A percentile compares a stretch with the other conserved stretches of the same genome.
These are phyloP conservation scores for Acanthornis magna DNA, from an alignment of 2,797 vertebrate genomes.

Conservation along the genomic window DNA sequence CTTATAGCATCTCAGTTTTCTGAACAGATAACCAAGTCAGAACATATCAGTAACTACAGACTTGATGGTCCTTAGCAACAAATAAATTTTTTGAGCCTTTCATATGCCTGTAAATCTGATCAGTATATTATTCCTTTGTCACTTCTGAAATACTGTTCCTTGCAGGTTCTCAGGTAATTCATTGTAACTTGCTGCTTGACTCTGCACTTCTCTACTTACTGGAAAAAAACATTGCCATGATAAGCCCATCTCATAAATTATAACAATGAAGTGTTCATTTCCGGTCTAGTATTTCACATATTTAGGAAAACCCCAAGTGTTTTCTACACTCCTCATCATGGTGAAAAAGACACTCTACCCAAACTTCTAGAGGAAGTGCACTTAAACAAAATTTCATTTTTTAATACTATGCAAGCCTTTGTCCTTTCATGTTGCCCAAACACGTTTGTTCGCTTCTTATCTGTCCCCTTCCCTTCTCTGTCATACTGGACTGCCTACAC, in stretches of 20 bases:
- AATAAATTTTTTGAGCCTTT: background rate
- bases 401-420: background rate
- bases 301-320: background rate
- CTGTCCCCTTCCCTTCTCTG: background rate
- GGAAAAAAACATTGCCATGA: background rate
- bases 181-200: background rate
- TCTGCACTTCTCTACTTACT: background rate
- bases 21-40: background rate
- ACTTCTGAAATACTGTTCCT: background rate
- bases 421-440: background rate
- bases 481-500: background rate
- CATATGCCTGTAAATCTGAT: background rate
- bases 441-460: background rate
- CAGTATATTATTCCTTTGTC: background rate
- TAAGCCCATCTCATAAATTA: background rate
- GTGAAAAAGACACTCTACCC: background rate
- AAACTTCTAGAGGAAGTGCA: background rate
- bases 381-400: background rate
- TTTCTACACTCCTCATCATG: background rate
- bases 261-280: background rate
- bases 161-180: background rate
- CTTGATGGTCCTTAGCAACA: background rate
- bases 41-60: background rate
- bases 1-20: background rate
- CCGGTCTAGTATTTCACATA: background rate